Conservation (phyloP, 2,113 vertebrate genomes). For the Zosterops japonicus region DNA sequence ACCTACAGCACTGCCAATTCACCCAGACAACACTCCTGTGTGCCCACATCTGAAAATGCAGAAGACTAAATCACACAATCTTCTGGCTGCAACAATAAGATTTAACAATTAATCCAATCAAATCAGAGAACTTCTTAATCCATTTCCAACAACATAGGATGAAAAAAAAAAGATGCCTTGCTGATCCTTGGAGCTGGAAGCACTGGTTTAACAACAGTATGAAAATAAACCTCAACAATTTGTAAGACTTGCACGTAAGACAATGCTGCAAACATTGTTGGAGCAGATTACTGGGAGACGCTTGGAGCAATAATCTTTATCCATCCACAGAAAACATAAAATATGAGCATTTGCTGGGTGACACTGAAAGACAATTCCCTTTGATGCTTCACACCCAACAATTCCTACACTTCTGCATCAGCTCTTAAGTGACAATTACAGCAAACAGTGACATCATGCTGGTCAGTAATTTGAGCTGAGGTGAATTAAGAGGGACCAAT, state of each 20-base stretch:
- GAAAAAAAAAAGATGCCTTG: not conserved
- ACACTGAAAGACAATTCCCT: not conserved
- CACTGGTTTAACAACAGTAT: not conserved
- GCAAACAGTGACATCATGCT: not conserved
- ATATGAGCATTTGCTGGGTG: not conserved
- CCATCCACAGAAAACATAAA: not conserved
- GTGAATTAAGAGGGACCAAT: not conserved
- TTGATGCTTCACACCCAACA: not conserved
- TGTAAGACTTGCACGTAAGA: not conserved
- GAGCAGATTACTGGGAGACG: not conserved
- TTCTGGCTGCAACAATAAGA: not conserved
- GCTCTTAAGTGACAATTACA: not conserved
- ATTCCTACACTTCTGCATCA: not conserved
- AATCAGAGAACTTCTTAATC: not conserved
- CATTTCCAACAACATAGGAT: not conserved
- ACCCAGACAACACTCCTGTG: not conserved
- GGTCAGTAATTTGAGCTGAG: not conserved
- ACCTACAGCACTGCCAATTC: not conserved
- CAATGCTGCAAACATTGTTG: not conserved
- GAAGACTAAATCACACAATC: not conserved
- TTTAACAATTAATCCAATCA: not conserved
- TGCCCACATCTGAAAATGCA: not conserved
- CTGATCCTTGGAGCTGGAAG: not conserved
- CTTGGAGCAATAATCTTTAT: not conserved
- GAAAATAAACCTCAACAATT: constrained; percentile 12